A percentile compares a stretch with the other conserved stretches of the same genome.
Evolutionary conservation across 2,888 invertebrate species (phyloP).

Genomic region (Muscina levida): DNA sequence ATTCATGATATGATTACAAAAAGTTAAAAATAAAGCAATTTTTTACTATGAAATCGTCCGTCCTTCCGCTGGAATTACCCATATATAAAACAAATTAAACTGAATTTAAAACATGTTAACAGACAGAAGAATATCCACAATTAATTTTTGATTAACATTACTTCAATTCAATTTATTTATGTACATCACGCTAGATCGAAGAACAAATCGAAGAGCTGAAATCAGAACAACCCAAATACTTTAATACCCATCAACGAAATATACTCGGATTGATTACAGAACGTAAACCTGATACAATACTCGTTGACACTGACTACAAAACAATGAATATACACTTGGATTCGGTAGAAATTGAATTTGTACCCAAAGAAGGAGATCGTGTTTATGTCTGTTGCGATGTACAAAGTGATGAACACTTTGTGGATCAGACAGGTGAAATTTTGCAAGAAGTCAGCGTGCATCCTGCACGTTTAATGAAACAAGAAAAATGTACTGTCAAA

Average conservation of each 20-base stretch:
- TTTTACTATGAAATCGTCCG: too few species aligned
- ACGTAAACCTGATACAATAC: conserved; percentile 70
- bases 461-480: conserved; percentile 83
- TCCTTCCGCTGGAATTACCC: too few species aligned
- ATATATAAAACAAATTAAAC: too few species aligned
- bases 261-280: conserved; percentile 72
- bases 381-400: conserved; percentile 84
- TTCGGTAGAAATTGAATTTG: conserved; percentile 83
- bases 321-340: conserved; percentile 83
- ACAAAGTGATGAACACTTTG: conserved; percentile 82
- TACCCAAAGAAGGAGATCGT: conserved; percentile 87
- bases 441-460: conserved; percentile 83
- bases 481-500: conserved; percentile 79
- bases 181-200: conserved; percentile 67
- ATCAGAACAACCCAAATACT: conserved; percentile 70
- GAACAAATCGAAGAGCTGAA: conserved; percentile 68
- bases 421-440: conserved; percentile 81
- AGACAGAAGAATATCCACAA: too few species aligned
- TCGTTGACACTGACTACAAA: conserved; percentile 81
- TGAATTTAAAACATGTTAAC: too few species aligned
- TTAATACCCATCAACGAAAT: conserved; percentile 73
- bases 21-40: too few species aligned
- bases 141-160: too few species aligned
- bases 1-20: too few species aligned
- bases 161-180: background rate